phyloP scores from a whole-genome alignment of 1,140 invertebrate genomes.

The Brachionus calyciflorus region DNA sequence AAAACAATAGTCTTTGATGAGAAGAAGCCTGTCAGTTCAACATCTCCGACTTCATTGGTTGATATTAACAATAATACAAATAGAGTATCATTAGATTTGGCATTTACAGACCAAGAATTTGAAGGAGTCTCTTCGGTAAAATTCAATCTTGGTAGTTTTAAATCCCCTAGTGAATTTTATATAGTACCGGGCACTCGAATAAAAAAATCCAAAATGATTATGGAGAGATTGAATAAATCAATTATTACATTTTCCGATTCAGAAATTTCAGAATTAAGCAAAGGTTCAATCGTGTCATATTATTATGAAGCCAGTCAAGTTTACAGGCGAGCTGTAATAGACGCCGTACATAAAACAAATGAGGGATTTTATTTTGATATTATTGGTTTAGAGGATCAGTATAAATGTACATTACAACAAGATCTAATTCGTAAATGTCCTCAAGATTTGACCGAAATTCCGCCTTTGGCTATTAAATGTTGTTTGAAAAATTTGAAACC shows the following conservation, averaged over 20 bases:
- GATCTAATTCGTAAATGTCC: not conserved
- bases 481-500: not conserved
- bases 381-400: too few relatives aligned
- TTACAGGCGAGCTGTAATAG: too few relatives aligned
- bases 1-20: too few relatives aligned
- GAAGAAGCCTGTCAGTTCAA: too few relatives aligned
- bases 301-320: too few relatives aligned
- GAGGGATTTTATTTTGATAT: too few relatives aligned
- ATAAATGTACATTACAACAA: too few relatives aligned
- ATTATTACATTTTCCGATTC: too few relatives aligned
- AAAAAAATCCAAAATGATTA: not conserved
- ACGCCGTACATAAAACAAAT: too few relatives aligned
- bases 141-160: not conserved
- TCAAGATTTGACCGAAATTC: not conserved
- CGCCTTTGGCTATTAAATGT: not conserved
- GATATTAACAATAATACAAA: not conserved
- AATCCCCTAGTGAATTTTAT: not conserved
- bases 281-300: too few relatives aligned
- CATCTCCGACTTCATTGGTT: not conserved
- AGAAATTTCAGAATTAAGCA: too few relatives aligned
- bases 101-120: not conserved
- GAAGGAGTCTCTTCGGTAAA: not conserved
- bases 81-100: not conserved
- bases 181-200: not conserved
- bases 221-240: not conserved